Evolutionary conservation across 2,113 vertebrate species (phyloP).

Genomic region (Octodon degus): DNA sequence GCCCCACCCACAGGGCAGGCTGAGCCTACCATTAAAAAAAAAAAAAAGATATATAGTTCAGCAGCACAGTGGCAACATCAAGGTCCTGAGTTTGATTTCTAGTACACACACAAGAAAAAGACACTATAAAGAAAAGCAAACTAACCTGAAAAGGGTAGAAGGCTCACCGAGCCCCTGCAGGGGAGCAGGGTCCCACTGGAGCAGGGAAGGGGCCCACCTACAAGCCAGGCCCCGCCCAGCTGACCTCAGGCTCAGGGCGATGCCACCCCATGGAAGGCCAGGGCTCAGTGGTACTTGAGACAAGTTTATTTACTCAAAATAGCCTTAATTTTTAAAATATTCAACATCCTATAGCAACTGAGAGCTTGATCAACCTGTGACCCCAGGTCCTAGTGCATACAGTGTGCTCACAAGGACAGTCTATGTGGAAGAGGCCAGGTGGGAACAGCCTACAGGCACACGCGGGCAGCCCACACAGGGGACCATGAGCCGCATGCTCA

Average conservation of each 20-base stretch:
- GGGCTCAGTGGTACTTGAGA: not conserved
- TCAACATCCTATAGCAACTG: too few species aligned
- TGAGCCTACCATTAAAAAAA: too few species aligned
- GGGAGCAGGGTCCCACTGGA: too few species aligned
- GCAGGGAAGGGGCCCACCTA: not conserved
- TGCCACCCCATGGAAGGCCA: not conserved
- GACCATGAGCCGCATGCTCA: not conserved
- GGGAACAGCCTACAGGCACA: not conserved
- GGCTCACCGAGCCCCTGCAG: not conserved
- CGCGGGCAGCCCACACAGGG: not conserved
- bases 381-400: rapidly evolving
- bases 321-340: not conserved
- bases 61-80: too few species aligned
- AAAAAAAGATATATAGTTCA: too few species aligned
- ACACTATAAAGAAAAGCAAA: not conserved
- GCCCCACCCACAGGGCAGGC: too few species aligned
- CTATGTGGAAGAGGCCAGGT: too few species aligned
- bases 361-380: too few species aligned
- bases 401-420: rapidly evolving
- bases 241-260: not conserved
- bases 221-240: not conserved
- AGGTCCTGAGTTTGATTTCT: too few species aligned
- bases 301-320: not conserved
- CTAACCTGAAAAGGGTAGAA: not conserved
- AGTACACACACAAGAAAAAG: too few species aligned